Evolutionary conservation across 1,140 invertebrate species (phyloP).

Genomic region (Megalonaias nervosa): DNA sequence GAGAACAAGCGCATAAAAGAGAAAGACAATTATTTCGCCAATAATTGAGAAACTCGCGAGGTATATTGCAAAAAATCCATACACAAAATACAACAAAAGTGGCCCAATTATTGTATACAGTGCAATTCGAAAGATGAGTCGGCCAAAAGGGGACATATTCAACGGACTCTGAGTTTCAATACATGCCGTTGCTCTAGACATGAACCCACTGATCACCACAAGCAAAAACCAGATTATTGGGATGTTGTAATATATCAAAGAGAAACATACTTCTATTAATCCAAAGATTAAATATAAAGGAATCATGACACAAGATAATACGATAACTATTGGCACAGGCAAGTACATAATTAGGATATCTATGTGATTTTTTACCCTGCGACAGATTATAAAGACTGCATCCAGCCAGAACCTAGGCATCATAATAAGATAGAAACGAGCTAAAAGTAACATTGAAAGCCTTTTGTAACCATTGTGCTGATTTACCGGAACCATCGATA

Average conservation of each 20-base stretch:
- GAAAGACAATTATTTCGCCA: slow-evolving; percentile 10
- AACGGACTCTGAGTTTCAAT: not conserved
- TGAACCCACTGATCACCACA: slow-evolving; percentile 1
- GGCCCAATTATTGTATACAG: not conserved
- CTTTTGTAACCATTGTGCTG: slow-evolving; percentile 13
- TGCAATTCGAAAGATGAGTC: not conserved
- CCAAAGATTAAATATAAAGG: not conserved
- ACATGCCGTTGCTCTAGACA: not conserved
- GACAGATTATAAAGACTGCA: not conserved
- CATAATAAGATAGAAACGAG: slow-evolving; percentile 1
- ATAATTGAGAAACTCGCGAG: slow-evolving; percentile 15
- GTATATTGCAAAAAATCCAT: slow-evolving; percentile 21
- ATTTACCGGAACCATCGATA: not conserved
- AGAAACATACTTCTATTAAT: not conserved
- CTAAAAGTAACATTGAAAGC: not conserved
- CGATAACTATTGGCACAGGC: not conserved
- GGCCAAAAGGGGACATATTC: not conserved
- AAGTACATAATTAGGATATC: not conserved
- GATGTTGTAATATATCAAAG: slow-evolving; percentile 1
- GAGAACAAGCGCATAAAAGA: too few relatives aligned
- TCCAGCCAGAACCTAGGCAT: slow-evolving; percentile 26
- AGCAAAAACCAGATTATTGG: slow-evolving; percentile 11
- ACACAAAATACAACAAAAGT: slow-evolving; percentile 11
- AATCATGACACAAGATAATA: not conserved
- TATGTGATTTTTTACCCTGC: not conserved